These are phyloP conservation scores for Eriocheir sinensis DNA, from an alignment of 1,140 invertebrate genomes.

Conservation along the genomic window DNA sequence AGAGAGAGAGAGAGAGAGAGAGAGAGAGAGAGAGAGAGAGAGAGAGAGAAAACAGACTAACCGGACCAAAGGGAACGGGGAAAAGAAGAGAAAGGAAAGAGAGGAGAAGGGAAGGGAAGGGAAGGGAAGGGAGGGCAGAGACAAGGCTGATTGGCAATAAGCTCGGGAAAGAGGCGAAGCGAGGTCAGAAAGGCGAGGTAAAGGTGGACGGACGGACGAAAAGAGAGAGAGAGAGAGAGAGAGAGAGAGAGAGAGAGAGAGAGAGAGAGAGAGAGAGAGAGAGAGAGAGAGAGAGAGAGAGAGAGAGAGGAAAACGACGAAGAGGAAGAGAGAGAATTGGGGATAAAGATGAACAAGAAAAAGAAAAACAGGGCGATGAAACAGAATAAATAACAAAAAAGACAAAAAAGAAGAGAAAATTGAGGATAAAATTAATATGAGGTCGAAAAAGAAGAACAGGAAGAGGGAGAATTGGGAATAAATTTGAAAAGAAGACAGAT, in stretches of 20 bases:
- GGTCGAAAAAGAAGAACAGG: neutral
- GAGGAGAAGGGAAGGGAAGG: neutral
- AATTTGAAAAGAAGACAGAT: too few species aligned
- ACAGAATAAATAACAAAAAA: too few species aligned
- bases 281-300: slow-evolving; percentile 22
- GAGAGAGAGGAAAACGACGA: neutral
- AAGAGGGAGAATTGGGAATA: neutral
- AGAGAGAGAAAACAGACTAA: too few species aligned
- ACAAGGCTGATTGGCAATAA: neutral
- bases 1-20: neutral
- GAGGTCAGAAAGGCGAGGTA: neutral
- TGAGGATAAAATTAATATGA: too few species aligned
- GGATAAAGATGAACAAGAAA: too few species aligned
- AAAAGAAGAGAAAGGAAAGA: neutral
- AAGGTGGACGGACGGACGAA: neutral
- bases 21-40: neutral
- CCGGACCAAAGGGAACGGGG: too few species aligned
- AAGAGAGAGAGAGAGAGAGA: too few species aligned
- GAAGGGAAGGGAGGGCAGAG: neutral
- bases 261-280: slow-evolving; percentile 22
- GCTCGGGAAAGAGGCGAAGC: neutral
- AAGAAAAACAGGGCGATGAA: too few species aligned
- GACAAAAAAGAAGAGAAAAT: too few species aligned
- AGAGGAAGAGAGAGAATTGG: neutral
- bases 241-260: slow-evolving; percentile 14